Evolutionary conservation across 2,797 vertebrate genomes (phyloP), one percentile per base, ranked within the genome.

Genomic region (Acanthurus tractus): DNA sequence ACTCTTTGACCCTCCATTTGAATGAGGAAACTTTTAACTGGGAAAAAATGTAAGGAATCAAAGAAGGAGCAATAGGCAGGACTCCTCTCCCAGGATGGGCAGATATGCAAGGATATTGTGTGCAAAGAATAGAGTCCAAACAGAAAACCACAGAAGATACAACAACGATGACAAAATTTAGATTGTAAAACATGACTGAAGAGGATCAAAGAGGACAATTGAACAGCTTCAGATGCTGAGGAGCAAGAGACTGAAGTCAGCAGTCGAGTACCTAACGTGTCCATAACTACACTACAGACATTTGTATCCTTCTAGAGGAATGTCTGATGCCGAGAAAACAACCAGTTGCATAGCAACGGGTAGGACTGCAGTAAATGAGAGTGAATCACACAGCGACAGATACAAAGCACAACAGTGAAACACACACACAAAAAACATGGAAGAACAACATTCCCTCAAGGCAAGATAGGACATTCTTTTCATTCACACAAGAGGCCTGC

Each of bases 331-430:
- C 70, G 78, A 76, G 54, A 86, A 86, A 92, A 93, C 86, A 86
- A 91, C 84, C 68, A 67, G 93, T 93, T 91, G 94, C 94, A 84
- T 91, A 90, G 94, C 94, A 95, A 94, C 93, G 82, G 85, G 76
- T 75, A 79, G 70, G 74, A 74, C 67, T 82, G 78, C 79, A 89
- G 82, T 91, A 88, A 92, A 86, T 53, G 70, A 81, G 79, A 61
- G 70, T 85, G 87, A 93, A 85, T 87, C 87, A 83, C 74, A 69
- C 61, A 34, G 70, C 3, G n/a, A 86, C 36, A 66, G 68, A 86
- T 63, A 89, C 72, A 89, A 80, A 83, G 85, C 79, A 82, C 67
- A 81, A 76, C 73, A 70, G 58, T 79, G 76, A 77, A 76, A 91
- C 67, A 58, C 66, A 71, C 38, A 76, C 65, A 67, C 46, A 45